Evolutionary conservation across 2,113 vertebrate genomes (phyloP), one percentile per base, ranked within the genome.

Genomic region (Penelope pileata): DNA sequence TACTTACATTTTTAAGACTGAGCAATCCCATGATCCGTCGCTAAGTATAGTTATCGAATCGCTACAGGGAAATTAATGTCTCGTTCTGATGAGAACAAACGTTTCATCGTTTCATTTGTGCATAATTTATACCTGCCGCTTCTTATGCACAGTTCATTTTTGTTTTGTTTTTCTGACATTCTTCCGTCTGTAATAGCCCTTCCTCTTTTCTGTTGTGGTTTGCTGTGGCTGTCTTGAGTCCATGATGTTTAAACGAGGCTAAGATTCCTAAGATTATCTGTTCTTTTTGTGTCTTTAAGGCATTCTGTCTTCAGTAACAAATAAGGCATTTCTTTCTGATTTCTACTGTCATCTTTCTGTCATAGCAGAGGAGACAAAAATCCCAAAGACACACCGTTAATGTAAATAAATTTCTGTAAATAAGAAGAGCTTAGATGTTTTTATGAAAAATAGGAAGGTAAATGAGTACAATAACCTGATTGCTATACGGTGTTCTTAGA

Each of bases 51-150:
- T 26, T 70, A 0, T 78, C 64, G 62, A 82, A 34, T 73, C 82
- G 27, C 58, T 73, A 42, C 38, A 53, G 3, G 24, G 53, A 60
- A 79, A 68, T 69, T 2, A 58, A 23, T 80, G 32, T 56, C 78
- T 86, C 59, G 15, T 82, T 87, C 48, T 83, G 64, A 74, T 42
- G 42, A 82, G 47, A 91, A 53, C 13, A 30, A 34, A 63, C 67
- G 7, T 77, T 83, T 77, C 10, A 17, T 82, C 1, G 47, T 63
- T 92, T 83, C 4, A 27, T 86, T 88, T 90, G 43, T 83, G 70
- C 90, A 85, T 94, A 86, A 89, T 92, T 97, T 79, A 77, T 86
- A 58, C 54, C 11, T 77, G 38, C 56, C 63, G 56, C 40, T 62
- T 89, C 30, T 69, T 91, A 80, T 32, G 21, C 53, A 27, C 63